Percentiles rank a stretch among this genome's conserved stretches.
These are phyloP conservation scores for Drusus annulatus DNA, from an alignment of 1,140 invertebrate genomes.

Conservation along the genomic window DNA sequence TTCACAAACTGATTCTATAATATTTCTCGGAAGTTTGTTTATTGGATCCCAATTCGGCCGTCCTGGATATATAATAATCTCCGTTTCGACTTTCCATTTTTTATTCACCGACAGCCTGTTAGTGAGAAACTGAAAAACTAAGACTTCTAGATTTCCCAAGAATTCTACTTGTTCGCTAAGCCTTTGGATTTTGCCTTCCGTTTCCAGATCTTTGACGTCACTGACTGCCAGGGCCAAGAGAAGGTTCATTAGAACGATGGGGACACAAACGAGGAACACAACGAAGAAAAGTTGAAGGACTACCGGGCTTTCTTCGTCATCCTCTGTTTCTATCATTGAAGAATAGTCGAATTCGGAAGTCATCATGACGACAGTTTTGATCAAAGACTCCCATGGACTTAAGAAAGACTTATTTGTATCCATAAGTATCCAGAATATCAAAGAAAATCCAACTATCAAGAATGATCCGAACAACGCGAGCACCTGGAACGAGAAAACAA, in stretches of 20 bases:
- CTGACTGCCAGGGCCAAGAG: conserved; percentile 77
- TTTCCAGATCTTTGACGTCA: conserved; percentile 75
- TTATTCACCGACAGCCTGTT: not conserved
- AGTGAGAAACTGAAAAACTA: conserved; percentile 56
- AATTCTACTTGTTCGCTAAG: conserved; percentile 69
- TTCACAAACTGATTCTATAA: conserved; percentile 25
- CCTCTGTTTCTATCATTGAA: conserved; percentile 59
- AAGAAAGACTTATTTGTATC: conserved; percentile 66
- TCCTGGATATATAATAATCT: conserved; percentile 49
- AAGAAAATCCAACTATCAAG: conserved; percentile 71
- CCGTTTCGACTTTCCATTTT: conserved; percentile 7
- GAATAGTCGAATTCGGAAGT: conserved; percentile 72
- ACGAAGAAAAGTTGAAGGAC: conserved; percentile 73
- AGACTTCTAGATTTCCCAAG: conserved; percentile 62
- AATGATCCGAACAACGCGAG: conserved; percentile 67
- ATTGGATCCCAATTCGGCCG: conserved; percentile 45
- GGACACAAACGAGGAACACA: conserved; percentile 74
- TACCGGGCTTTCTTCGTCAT: not conserved
- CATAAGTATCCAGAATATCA: conserved; percentile 73
- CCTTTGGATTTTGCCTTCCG: conserved; percentile 69
- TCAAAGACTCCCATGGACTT: conserved; percentile 67
- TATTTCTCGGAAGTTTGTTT: conserved; percentile 22
- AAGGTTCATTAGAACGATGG: conserved; percentile 77
- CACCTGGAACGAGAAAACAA: conserved; percentile 64
- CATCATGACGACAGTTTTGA: conserved; percentile 75